phyloP scores from a whole-genome alignment of 2,888 invertebrate genomes.

The Drosophila subsilvestris region DNA sequence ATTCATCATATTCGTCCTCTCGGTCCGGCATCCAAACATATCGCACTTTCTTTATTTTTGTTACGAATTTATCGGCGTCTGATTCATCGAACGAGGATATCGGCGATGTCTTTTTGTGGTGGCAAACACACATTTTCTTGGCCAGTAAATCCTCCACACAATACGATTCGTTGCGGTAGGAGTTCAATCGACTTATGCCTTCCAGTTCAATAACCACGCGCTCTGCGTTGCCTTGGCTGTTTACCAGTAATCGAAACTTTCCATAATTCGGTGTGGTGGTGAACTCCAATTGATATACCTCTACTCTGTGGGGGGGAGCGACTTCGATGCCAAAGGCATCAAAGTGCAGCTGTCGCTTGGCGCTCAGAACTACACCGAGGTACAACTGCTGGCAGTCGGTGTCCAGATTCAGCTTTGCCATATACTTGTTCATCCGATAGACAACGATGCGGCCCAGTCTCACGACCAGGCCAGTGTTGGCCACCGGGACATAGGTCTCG shows the following conservation, averaged over 20 bases:
- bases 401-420: slow-evolving; percentile 1
- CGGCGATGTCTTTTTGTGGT: background rate
- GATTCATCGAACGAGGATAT: background rate
- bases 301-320: background rate
- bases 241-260: slow-evolving; percentile 23
- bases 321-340: background rate
- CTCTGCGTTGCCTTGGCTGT: background rate
- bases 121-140: slow-evolving; percentile 43
- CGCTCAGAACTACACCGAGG: background rate
- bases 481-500: slow-evolving; percentile 81
- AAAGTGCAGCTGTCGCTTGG: slow-evolving; percentile 13
- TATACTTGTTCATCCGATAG: slow-evolving; percentile 48
- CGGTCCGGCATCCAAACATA: background rate
- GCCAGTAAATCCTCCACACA: slow-evolving; percentile 40
- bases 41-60: background rate
- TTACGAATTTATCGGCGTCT: background rate
- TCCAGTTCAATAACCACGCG: slow-evolving; percentile 15
- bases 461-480: slow-evolving; percentile 75
- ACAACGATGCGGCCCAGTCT: slow-evolving; percentile 75
- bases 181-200: slow-evolving; percentile 45
- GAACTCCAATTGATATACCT: slow-evolving; percentile 37
- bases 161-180: slow-evolving; percentile 35
- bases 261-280: slow-evolving; percentile 34
- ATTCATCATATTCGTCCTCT: background rate
- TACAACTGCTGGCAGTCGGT: background rate